Percentiles rank a stretch among this genome's conserved stretches.
Evolutionary conservation across 2,888 invertebrate genomes (phyloP).

Genomic region (Aspidapion aeneum): DNA sequence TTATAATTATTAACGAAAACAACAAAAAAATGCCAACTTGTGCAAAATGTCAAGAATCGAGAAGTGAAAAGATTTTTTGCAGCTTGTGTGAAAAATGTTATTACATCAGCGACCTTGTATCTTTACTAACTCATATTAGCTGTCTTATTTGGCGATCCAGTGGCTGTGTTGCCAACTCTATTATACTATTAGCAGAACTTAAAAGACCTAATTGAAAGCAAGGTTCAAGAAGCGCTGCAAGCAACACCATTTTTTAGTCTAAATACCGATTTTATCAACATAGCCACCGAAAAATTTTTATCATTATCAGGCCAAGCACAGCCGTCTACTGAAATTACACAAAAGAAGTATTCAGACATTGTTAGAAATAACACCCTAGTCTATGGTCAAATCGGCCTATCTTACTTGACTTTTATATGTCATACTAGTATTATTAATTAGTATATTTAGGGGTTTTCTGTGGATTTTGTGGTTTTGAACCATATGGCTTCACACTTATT

Average conservation of each 20-base stretch:
- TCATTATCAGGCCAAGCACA: neutral
- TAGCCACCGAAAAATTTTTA: too few species aligned
- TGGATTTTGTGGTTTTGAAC: too few species aligned
- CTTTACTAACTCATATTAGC: neutral
- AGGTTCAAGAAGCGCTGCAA: neutral
- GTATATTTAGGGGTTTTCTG: too few species aligned
- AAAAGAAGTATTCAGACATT: neutral
- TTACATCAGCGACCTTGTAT: neutral
- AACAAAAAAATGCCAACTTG: neutral
- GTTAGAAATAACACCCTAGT: slow-evolving; percentile 2
- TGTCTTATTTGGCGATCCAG: neutral
- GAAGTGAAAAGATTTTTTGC: neutral
- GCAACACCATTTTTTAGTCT: neutral
- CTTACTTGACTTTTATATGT: too few species aligned
- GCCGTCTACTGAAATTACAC: neutral
- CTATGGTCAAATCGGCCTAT: neutral
- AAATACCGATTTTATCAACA: neutral
- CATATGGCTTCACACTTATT: too few species aligned
- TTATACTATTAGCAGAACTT: neutral
- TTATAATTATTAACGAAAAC: neutral
- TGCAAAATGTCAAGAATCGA: neutral
- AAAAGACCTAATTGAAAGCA: neutral
- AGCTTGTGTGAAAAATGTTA: neutral
- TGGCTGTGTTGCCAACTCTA: neutral
- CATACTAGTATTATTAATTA: too few species aligned